Evolutionary conservation across 2,888 invertebrate species (phyloP).

Genomic region (Sinopyrophorus schimmeli): DNA sequence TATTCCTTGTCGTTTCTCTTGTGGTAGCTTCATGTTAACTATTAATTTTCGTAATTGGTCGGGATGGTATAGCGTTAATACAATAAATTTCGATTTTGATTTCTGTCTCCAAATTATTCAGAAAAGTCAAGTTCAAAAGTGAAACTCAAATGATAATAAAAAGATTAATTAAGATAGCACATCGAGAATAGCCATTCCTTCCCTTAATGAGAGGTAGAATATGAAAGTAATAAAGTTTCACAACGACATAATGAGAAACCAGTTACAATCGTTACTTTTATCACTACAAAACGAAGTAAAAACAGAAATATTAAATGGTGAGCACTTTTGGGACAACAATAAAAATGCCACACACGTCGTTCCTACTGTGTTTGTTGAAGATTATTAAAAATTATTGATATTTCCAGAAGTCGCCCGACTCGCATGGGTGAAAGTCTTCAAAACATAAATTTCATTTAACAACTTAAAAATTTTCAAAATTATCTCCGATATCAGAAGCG

Average conservation of each 20-base stretch:
- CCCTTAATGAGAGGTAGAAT: constrained; percentile 12
- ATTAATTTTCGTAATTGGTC: constrained; percentile 33
- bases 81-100: neutral
- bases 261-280: constrained; percentile 21
- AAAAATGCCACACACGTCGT: constrained; percentile 24
- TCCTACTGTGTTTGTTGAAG: constrained; percentile 16
- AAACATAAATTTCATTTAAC: no score
- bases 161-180: constrained; percentile 10
- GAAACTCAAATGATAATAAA: neutral
- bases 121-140: neutral
- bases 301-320: neutral
- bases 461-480: no score
- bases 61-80: constrained; percentile 27
- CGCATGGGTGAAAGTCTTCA: constrained; percentile 11
- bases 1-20: constrained; percentile 16
- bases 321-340: constrained; percentile 12
- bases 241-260: constrained; percentile 26
- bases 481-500: no score
- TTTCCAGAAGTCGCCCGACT: constrained; percentile 3
- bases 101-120: neutral
- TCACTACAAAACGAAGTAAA: constrained; percentile 16
- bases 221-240: constrained; percentile 18
- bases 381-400: constrained; percentile 21
- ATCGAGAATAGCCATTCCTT: constrained; percentile 1
- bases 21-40: constrained; percentile 28